phyloP scores from a whole-genome alignment of 2,113 vertebrate species.

The Rhynchomys soricoides region DNA sequence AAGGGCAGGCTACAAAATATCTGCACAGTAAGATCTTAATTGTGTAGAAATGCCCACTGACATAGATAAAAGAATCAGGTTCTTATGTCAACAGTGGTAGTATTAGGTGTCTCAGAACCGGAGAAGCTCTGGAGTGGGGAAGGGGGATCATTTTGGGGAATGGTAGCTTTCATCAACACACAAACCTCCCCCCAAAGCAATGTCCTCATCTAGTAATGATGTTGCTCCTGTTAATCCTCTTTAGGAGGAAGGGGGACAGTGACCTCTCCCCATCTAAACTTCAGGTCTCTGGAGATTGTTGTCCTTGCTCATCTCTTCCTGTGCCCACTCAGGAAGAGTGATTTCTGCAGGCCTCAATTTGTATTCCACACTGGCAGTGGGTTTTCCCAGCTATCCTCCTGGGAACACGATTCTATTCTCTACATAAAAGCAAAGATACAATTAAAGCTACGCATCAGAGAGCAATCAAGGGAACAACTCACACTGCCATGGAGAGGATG shows the following conservation, averaged over 20 bases:
- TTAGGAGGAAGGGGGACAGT: neutral
- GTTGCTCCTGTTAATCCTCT: neutral
- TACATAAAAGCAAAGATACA: constrained; percentile 74
- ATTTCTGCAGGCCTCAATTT: constrained; percentile 52
- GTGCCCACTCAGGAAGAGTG: constrained; percentile 10
- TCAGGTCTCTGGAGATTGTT: neutral
- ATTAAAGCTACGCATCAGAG: constrained; percentile 71
- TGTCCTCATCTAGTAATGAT: neutral
- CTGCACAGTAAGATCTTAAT: neutral
- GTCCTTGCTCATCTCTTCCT: neutral
- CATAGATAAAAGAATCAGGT: neutral
- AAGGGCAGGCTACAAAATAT: constrained; percentile 34
- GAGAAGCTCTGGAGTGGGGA: neutral
- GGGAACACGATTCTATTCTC: constrained; percentile 69
- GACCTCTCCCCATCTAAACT: neutral
- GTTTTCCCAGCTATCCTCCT: constrained; percentile 55
- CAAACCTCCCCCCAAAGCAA: neutral
- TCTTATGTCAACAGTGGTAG: neutral
- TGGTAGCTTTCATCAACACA: neutral
- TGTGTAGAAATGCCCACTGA: constrained; percentile 1
- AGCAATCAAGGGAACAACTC: constrained; percentile 60
- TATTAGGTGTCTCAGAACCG: neutral
- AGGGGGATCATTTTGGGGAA: neutral
- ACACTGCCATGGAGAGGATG: constrained; percentile 33
- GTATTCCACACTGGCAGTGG: constrained; percentile 43